These are phyloP conservation scores for Drosophila parvula DNA, from an alignment of 1,140 invertebrate genomes.

Conservation along the genomic window DNA sequence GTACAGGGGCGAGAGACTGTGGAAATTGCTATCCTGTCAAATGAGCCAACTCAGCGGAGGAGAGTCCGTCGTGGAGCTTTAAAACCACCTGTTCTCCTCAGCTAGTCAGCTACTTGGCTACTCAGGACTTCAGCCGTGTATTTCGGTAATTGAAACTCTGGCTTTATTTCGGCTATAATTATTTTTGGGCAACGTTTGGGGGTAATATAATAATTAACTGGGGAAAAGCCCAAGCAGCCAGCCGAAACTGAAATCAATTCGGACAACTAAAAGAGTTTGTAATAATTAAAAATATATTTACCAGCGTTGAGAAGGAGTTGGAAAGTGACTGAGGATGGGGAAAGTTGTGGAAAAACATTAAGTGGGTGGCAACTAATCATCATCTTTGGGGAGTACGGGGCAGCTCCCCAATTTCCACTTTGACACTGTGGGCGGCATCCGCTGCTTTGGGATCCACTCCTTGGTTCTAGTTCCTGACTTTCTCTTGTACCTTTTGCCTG, in stretches of 20 bases:
- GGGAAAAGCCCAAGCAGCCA: slow-evolving; percentile 11
- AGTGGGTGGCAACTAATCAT: slow-evolving; percentile 37
- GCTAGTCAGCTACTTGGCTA: neutral
- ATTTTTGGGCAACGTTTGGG: slow-evolving; percentile 34
- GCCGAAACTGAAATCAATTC: slow-evolving; percentile 16
- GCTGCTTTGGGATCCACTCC: slow-evolving; percentile 11
- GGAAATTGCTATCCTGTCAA: slow-evolving; percentile 65
- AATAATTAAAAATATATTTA: slow-evolving; percentile 43
- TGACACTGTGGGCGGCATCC: slow-evolving; percentile 32
- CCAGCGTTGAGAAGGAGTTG: neutral
- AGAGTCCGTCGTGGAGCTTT: neutral
- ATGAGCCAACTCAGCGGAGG: neutral
- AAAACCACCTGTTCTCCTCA: slow-evolving; percentile 30
- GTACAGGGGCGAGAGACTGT: slow-evolving; percentile 12
- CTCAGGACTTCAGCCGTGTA: slow-evolving; percentile 1
- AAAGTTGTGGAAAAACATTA: slow-evolving; percentile 21
- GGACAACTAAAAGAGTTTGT: slow-evolving; percentile 21
- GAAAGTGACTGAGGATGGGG: slow-evolving; percentile 17
- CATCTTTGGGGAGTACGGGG: neutral
- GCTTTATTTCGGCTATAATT: slow-evolving; percentile 38
- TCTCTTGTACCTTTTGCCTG: slow-evolving; percentile 11
- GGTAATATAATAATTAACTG: slow-evolving; percentile 37
- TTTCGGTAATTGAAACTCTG: slow-evolving; percentile 65
- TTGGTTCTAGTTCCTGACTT: slow-evolving; percentile 36
- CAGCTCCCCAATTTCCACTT: slow-evolving; percentile 19